Evolutionary conservation across 2,888 invertebrate genomes (phyloP), one percentile per base, ranked within the genome.

Genomic region (Coelogynopora nodosa): DNA sequence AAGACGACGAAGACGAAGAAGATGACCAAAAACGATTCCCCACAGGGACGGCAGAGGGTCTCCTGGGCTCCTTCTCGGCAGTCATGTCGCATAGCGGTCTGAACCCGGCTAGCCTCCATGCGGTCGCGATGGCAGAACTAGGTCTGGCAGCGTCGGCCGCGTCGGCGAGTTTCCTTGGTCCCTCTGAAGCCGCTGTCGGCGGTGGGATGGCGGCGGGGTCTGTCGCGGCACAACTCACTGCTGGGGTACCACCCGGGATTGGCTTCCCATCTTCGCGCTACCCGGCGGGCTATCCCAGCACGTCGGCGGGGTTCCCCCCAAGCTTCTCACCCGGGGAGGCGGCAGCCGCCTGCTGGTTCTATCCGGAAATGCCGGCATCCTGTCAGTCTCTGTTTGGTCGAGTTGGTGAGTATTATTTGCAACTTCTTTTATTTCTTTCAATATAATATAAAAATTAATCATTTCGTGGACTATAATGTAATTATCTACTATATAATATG

Each of bases 311-410:
- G 18, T 5, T 5, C 23, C 10, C 10, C 18, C 2, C 10, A 2
- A 26, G 74, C 18, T 74, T 74, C 23, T 49, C 49, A 18, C 23
- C 74, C 5, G 74, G 74, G 2, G 74, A 13, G 18, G 18, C 74
- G 49, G 49, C 49, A 49, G 49, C 49, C 5, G 5, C 74, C 27
- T 74, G 74, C 74, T 74, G 74, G 74, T 74, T 74, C 74, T 74
- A 74, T 26, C 74, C 74, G 27, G 74, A 74, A 23, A 74, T 74
- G 74, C 74, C 74, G 27, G 74, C 74, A 26, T 10, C 74, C 2
- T 74, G 74, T 74, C 74, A 74, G 74, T 74, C 74, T n/a, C 74
- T 74, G 5, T 23, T 74, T 5, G 74, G 74, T 5, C 74, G 74
- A 5, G 74, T 74, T 13, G 74, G 74, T 74, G 23, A 74, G 74